These are phyloP conservation scores for Temnothorax ravouxi DNA, from an alignment of 2,888 invertebrate genomes.

Conservation along the genomic window DNA sequence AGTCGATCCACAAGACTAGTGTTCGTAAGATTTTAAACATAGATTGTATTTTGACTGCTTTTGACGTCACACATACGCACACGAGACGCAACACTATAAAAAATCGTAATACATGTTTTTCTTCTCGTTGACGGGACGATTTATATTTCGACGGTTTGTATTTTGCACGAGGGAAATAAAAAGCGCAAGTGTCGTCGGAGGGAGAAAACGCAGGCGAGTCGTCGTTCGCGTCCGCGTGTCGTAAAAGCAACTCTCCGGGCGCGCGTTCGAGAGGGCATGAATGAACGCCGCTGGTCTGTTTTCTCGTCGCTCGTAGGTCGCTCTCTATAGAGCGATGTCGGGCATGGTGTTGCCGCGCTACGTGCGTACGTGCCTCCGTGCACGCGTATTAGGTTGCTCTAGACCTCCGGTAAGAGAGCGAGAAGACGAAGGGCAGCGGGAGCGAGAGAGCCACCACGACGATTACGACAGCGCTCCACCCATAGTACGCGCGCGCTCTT, in stretches of 20 bases:
- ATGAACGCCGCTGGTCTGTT: constrained; percentile 67
- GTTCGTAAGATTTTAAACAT: background rate
- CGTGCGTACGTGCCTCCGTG: background rate
- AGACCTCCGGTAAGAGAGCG: constrained; percentile 47
- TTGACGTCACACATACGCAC: background rate
- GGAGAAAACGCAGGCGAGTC: constrained; percentile 41
- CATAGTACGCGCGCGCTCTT: constrained; percentile 63
- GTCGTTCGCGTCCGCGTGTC: constrained; percentile 47
- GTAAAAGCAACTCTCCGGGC: constrained; percentile 50
- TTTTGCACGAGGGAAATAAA: constrained; percentile 15
- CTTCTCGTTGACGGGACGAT: background rate
- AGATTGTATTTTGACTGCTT: background rate
- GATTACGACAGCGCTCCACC: constrained; percentile 71
- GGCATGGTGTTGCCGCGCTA: background rate
- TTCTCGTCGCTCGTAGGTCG: constrained; percentile 56
- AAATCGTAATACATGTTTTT: background rate
- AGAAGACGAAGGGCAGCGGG: constrained; percentile 61
- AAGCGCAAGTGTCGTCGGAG: background rate
- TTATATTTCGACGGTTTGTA: background rate
- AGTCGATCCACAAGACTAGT: background rate
- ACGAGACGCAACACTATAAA: background rate
- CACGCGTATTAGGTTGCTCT: constrained; percentile 42
- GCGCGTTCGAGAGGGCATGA: constrained; percentile 54
- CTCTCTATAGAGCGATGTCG: constrained; percentile 10
- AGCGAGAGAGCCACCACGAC: constrained; percentile 31